Conservation (phyloP, 2,888 invertebrate species). For the Troilus luridus region DNA sequence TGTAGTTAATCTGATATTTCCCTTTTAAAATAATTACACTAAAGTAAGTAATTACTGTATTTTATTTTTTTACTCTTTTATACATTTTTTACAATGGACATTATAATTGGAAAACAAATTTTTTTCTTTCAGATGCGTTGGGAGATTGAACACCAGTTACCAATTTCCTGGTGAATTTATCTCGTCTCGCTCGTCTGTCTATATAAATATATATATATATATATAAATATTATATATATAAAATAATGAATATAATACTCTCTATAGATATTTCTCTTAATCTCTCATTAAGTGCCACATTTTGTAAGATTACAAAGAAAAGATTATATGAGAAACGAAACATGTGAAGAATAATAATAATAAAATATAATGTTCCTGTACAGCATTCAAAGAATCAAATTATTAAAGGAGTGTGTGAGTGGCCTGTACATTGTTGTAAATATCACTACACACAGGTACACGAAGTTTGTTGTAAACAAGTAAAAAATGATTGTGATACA, state of each 20-base stretch:
- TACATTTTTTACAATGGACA: background rate
- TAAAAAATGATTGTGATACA: conserved; percentile 66
- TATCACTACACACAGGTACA: conserved; percentile 64
- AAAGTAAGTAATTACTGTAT: background rate
- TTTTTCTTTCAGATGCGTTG: conserved; percentile 62
- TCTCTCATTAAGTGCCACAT: conserved; percentile 66
- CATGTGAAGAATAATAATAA: conserved; percentile 60
- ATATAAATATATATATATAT: conserved; percentile 61
- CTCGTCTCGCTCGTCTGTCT: conserved; percentile 61
- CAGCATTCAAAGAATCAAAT: conserved; percentile 70
- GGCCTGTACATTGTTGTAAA: conserved; percentile 65
- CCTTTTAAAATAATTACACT: background rate
- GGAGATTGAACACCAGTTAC: conserved; percentile 62
- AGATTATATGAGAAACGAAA: conserved; percentile 61
- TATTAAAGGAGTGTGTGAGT: conserved; percentile 63
- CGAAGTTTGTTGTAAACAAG: conserved; percentile 65
- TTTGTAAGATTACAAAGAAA: conserved; percentile 65
- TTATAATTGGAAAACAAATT: background rate
- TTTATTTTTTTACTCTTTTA: conserved; percentile 5
- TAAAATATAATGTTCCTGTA: conserved; percentile 71
- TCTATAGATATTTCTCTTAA: conserved; percentile 65
- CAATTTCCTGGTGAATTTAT: conserved; percentile 61
- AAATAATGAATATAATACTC: conserved; percentile 64
- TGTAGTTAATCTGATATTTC: background rate
- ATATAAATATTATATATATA: conserved; percentile 55